A percentile compares a stretch with the other conserved stretches of the same genome.
Evolutionary conservation across 92 coral and sea anemone species (phyloP).

Genomic region (Plumapathes pennacea): DNA sequence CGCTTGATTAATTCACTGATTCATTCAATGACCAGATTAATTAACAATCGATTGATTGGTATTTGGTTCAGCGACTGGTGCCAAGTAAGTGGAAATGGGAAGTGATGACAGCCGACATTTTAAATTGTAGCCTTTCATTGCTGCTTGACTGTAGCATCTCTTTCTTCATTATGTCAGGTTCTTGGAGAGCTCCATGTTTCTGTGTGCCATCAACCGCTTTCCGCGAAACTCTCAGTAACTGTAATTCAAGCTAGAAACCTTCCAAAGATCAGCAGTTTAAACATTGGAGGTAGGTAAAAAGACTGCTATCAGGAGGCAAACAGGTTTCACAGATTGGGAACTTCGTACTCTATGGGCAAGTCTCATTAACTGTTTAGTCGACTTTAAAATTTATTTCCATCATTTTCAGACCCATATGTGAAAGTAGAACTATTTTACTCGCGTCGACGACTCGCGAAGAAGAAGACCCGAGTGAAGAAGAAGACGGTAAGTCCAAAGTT

Average conservation of each 20-base stretch:
- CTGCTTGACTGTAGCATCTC: no score
- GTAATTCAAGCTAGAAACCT: constrained; percentile 92
- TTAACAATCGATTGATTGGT: no score
- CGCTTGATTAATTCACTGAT: no score
- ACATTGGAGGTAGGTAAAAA: constrained; percentile 79
- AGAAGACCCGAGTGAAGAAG: constrained; percentile 97
- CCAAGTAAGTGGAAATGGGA: no score
- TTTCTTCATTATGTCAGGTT: constrained; percentile 44
- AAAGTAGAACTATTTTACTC: constrained; percentile 91
- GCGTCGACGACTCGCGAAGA: constrained; percentile 83
- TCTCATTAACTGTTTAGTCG: no score
- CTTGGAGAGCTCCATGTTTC: constrained; percentile 96
- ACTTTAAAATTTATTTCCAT: neutral
- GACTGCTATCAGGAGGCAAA: no score
- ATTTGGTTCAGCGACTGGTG: no score
- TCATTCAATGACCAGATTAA: no score
- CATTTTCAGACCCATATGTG: constrained; percentile 86
- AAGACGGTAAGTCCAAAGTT: constrained; percentile 95
- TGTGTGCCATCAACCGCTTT: constrained; percentile 96
- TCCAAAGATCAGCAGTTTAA: constrained; percentile 94
- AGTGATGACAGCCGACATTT: no score
- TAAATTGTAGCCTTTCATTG: no score
- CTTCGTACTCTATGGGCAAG: no score
- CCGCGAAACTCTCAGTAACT: constrained; percentile 89
- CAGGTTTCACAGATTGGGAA: no score